phyloP scores from a whole-genome alignment of 2,888 invertebrate species.

The Ecdyonurus torrentis region DNA sequence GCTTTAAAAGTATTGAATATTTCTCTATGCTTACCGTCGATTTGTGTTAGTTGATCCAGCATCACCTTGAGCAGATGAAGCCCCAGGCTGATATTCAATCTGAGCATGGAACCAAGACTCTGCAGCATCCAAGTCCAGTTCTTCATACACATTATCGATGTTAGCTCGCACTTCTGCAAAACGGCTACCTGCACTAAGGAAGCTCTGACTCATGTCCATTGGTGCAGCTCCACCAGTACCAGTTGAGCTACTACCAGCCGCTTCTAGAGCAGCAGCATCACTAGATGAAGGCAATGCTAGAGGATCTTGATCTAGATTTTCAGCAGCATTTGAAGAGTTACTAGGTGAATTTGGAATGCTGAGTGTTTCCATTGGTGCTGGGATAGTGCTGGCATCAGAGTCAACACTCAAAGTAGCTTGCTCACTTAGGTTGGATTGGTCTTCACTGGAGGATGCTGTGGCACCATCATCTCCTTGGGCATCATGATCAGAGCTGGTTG shows the following conservation, averaged over 20 bases:
- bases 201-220: not conserved
- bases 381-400: not conserved
- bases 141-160: not conserved
- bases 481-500: not conserved
- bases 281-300: not conserved
- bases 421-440: not conserved
- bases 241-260: not conserved
- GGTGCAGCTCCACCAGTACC: not conserved
- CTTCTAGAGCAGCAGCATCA: not conserved
- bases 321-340: not conserved
- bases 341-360: not conserved
- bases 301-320: not conserved
- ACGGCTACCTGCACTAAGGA: not conserved
- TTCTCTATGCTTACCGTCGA: not conserved
- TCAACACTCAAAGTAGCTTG: not conserved
- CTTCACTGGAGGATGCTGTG: not conserved
- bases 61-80: not conserved
- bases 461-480: not conserved
- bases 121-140: constrained; percentile 10
- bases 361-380: not conserved
- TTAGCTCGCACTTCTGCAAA: not conserved
- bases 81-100: constrained; percentile 1
- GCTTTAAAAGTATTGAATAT: no score
- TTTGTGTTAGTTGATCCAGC: not conserved
- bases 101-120: constrained; percentile 9